Conservation (phyloP, 2,113 vertebrate species). For the Progne subis region DNA sequence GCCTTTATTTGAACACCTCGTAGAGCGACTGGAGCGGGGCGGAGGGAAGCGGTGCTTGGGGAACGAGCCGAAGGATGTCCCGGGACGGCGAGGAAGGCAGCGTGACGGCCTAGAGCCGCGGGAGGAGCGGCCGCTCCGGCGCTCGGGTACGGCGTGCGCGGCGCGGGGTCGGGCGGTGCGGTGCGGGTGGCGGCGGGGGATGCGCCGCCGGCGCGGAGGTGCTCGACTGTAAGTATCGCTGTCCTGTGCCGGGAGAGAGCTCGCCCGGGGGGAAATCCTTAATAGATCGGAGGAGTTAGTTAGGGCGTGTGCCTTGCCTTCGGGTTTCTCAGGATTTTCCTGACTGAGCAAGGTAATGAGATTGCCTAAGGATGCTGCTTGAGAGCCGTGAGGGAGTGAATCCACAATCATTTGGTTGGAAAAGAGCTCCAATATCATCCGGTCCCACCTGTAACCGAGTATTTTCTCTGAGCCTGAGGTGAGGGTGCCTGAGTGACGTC, state of each 20-base stretch:
- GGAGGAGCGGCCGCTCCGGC: not conserved
- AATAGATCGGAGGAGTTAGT: not conserved
- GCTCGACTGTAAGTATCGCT: not conserved
- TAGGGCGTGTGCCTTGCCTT: not conserved
- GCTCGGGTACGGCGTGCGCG: not conserved
- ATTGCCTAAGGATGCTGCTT: not conserved
- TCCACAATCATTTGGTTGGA: not conserved
- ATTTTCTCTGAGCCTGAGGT: not conserved
- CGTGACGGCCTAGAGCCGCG: not conserved
- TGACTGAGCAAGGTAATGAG: not conserved
- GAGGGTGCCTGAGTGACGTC: not conserved
- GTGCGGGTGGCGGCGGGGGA: not conserved
- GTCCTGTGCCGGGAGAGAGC: not conserved
- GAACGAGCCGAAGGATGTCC: not conserved
- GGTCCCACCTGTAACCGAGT: not conserved
- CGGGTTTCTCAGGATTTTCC: slow-evolving; percentile 5
- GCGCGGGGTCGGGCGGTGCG: not conserved
- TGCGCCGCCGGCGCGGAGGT: not conserved
- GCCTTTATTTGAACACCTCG: not conserved
- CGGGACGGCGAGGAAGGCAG: not conserved
- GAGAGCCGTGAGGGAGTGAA: not conserved
- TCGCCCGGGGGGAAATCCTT: accelerated
- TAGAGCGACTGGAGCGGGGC: not conserved
- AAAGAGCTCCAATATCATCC: not conserved
- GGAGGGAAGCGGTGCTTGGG: not conserved